Base-by-base conservation (phyloP, 2,797 vertebrate genomes). In the Girardinus metallicus region DNA sequence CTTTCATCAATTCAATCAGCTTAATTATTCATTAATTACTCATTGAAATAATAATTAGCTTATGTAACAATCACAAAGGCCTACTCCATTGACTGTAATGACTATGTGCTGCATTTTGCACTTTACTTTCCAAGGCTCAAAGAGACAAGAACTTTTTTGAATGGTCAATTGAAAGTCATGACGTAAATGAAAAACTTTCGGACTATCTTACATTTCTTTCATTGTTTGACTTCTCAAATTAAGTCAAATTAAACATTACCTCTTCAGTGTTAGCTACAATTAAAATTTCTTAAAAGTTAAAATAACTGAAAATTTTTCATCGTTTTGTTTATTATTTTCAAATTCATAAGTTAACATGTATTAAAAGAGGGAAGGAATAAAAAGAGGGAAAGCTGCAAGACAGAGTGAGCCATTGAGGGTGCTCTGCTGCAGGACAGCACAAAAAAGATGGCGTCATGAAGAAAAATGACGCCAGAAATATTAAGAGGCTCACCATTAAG, bases 11-110 rank as follows among this genome's bases (percentile, higher is more conserved):
- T 84, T 73, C 49, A 77, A 77, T 86, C 64, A 72, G 31, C 47
- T 66, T 77, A 73, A 91, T 86, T 74, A 83, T 76, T 73, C 16
- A 82, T 81, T 73, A 78, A 85, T 82, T 57, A 77, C 77, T 71
- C 57, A 79, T 53, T 73, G 47, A 73, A 76, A 76, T 31, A 76
- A 82, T 75, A 85, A 85, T 75, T 34, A 74, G 10, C 36, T 72
- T 5, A 34, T 72, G 62, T 70, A 76, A 72, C 23, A n/a, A 55
- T 76, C n/a, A 74, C 41, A 75, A 46, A 76, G 16, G 64, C 43
- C 31, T 34, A 57, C 36, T 76, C 21, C 46, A 60, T 80, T 62
- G 34, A 74, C 75, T 73, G 31, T 36, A 49, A 46, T 36, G 36
- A 29, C 34, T 46, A 43, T 41, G 26, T 70, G 43, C 39, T 39